A percentile compares a stretch with the other conserved stretches of the same genome.
Evolutionary conservation across 30 jellyfish, hydroid and myxozoan species (phyloP).

Genomic region (Cassiopea xamachana): DNA sequence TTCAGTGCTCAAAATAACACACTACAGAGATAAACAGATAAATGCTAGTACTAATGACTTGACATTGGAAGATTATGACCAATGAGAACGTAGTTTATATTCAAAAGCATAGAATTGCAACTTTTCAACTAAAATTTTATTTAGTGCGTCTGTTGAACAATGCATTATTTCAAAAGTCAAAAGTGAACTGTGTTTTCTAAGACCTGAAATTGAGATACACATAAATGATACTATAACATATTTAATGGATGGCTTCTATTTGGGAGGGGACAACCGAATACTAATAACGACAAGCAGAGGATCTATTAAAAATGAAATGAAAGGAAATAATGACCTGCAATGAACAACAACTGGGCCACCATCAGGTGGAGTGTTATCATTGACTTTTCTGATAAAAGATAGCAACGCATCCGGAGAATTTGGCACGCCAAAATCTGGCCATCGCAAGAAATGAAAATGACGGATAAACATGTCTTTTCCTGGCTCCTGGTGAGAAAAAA

Average conservation of each 20-base stretch:
- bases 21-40: no score
- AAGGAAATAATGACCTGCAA: slow-evolving; percentile 77
- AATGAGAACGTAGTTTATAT: no score
- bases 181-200: no score
- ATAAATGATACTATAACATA: no score
- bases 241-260: neutral
- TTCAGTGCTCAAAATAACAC: no score
- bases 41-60: no score
- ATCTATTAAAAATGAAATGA: neutral
- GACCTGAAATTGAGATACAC: no score
- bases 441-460: slow-evolving; percentile 78
- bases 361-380: slow-evolving; percentile 55
- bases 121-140: no score
- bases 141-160: no score
- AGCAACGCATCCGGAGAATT: slow-evolving; percentile 67
- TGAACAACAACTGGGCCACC: slow-evolving; percentile 92
- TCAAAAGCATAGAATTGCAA: no score
- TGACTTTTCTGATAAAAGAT: slow-evolving; percentile 83
- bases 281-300: neutral
- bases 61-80: no score
- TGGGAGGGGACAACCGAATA: neutral
- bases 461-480: slow-evolving; percentile 87
- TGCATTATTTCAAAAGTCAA: no score
- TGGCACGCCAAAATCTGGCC: slow-evolving; percentile 98
- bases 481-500: slow-evolving; percentile 76